These are phyloP conservation scores for Pectinophora gossypiella DNA, from an alignment of 1,140 invertebrate species.

Conservation along the genomic window DNA sequence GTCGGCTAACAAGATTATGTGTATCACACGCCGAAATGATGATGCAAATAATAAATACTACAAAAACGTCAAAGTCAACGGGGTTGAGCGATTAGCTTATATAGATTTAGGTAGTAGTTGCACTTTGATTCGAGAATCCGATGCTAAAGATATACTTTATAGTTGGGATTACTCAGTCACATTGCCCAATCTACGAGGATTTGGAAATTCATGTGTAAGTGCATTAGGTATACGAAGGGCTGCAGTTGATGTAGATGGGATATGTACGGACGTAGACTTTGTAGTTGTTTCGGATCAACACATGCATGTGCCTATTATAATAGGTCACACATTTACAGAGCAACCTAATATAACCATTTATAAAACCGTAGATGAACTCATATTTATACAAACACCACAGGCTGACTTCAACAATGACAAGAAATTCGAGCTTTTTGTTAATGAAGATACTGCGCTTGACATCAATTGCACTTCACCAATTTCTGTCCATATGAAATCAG, in stretches of 20 bases:
- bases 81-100: background rate
- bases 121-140: background rate
- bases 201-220: constrained; percentile 2
- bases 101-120: constrained; percentile 4
- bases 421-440: background rate
- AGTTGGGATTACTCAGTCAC: background rate
- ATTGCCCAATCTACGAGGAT: background rate
- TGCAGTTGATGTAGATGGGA: background rate
- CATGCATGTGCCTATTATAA: background rate
- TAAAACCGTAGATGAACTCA: background rate
- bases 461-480: background rate
- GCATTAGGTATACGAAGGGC: background rate
- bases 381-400: background rate
- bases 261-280: background rate
- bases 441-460: background rate
- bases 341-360: background rate
- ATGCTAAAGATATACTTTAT: background rate
- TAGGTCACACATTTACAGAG: constrained; percentile 9
- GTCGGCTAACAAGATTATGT: background rate
- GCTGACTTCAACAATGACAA: background rate
- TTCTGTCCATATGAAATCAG: background rate
- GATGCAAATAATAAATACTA: constrained; percentile 4
- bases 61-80: background rate
- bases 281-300: constrained; percentile 1
- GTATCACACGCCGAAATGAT: background rate